These are phyloP conservation scores for Montipora foliosa DNA, from an alignment of 64 coral and sea anemone genomes.

Conservation along the genomic window DNA sequence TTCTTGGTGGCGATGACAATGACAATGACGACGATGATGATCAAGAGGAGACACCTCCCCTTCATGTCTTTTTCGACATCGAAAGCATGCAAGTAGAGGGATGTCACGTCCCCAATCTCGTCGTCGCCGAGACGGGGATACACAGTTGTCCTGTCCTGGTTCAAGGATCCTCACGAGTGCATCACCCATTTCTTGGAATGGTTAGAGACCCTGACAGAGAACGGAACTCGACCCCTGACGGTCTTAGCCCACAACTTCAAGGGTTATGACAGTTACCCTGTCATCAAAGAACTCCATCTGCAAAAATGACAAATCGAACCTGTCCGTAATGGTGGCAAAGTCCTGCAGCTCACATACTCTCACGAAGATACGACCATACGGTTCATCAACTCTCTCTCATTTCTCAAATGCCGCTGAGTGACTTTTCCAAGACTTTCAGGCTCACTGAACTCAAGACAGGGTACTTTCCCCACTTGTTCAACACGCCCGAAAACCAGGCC, in stretches of 20 bases:
- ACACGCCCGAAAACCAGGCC: no score
- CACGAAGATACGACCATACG: no score
- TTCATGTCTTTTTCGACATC: constrained; percentile 62
- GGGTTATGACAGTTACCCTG: constrained; percentile 30
- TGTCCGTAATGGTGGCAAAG: not conserved
- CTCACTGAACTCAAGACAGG: no score
- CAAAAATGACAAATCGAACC: not conserved
- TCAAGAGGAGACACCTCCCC: not conserved
- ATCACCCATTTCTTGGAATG: constrained; percentile 1
- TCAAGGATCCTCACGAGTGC: no score
- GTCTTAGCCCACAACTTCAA: constrained; percentile 52
- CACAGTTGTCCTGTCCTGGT: no score
- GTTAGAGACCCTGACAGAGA: not conserved
- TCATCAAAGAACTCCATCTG: not conserved
- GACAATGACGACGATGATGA: not conserved
- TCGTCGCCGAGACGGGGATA: constrained; percentile 14
- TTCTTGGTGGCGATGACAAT: not conserved
- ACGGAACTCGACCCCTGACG: not conserved
- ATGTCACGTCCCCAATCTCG: constrained; percentile 1
- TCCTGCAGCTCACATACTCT: not conserved
- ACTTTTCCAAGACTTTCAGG: no score
- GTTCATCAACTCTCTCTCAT: no score
- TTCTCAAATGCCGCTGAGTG: no score
- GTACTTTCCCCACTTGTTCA: no score
- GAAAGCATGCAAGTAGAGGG: not conserved